Conservation (phyloP, 2,113 vertebrate genomes). For the Macroglossus sobrinus region DNA sequence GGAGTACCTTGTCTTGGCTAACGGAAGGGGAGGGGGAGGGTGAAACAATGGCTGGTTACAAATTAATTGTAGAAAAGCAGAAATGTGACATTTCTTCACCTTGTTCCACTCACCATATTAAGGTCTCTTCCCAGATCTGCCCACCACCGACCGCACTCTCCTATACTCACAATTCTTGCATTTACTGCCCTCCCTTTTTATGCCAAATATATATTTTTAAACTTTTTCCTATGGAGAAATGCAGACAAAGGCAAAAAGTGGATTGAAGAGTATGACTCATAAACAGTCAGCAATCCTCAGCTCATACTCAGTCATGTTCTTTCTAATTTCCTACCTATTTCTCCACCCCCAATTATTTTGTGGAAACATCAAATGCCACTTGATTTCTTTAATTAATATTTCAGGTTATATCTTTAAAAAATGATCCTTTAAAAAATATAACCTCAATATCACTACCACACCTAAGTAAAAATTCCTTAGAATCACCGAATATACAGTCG, state of each 20-base stretch:
- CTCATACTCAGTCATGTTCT: background rate
- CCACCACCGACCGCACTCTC: background rate
- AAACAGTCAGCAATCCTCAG: background rate
- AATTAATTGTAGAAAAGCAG: background rate
- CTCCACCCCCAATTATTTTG: background rate
- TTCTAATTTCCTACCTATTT: background rate
- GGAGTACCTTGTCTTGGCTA: background rate
- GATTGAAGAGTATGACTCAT: background rate
- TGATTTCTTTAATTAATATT: background rate
- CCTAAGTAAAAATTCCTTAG: background rate
- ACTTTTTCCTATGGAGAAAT: background rate
- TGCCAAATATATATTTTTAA: background rate
- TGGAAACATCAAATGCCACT: background rate
- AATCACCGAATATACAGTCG: background rate
- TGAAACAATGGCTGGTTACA: background rate
- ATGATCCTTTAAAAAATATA: background rate
- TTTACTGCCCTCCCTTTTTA: background rate
- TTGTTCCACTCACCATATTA: background rate
- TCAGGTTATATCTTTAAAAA: background rate
- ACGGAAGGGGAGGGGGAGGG: rapidly evolving
- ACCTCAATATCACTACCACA: background rate
- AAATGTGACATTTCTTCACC: background rate
- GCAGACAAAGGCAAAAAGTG: background rate
- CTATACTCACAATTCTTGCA: background rate
- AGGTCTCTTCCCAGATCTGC: background rate